These are phyloP conservation scores for Brachirus orientalis DNA, from an alignment of 2,113 vertebrate species.

Conservation along the genomic window DNA sequence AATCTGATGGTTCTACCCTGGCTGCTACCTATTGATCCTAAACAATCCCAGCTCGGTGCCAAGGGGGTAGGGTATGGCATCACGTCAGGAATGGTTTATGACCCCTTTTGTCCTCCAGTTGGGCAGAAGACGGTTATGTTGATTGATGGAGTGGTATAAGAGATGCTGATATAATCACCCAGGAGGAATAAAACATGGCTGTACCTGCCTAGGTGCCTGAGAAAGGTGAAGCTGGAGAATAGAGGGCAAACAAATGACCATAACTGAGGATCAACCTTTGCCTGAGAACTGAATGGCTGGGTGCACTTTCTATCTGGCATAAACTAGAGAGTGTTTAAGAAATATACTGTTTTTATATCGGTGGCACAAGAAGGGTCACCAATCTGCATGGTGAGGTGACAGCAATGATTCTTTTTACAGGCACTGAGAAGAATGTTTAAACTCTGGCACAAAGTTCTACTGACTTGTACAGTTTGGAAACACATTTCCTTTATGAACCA, in stretches of 20 bases:
- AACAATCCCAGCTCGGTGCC: conserved; percentile 47
- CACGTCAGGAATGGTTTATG: conserved; percentile 49
- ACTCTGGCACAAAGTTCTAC: background rate
- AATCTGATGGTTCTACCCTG: conserved; percentile 33
- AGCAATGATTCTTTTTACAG: background rate
- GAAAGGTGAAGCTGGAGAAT: conserved; percentile 21
- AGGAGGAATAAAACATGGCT: conserved; percentile 47
- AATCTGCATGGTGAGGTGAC: conserved; percentile 11
- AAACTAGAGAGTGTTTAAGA: conserved; percentile 14
- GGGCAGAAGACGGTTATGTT: conserved; percentile 54
- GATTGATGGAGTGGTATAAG: conserved; percentile 58
- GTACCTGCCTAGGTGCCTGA: background rate
- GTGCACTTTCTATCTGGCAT: conserved; percentile 29
- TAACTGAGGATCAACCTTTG: conserved; percentile 29
- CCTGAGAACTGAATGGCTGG: background rate
- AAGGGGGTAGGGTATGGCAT: conserved; percentile 47
- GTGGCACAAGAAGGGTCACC: background rate
- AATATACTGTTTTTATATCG: conserved; percentile 18
- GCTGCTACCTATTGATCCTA: conserved; percentile 27
- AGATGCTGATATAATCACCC: conserved; percentile 27
- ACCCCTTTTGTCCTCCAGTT: conserved; percentile 54
- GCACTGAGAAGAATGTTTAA: background rate
- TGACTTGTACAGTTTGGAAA: background rate
- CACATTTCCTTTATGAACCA: background rate
- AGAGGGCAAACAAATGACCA: conserved; percentile 52